phyloP scores from a whole-genome alignment of 2,888 invertebrate genomes.

The Gymnocheta viridis region DNA sequence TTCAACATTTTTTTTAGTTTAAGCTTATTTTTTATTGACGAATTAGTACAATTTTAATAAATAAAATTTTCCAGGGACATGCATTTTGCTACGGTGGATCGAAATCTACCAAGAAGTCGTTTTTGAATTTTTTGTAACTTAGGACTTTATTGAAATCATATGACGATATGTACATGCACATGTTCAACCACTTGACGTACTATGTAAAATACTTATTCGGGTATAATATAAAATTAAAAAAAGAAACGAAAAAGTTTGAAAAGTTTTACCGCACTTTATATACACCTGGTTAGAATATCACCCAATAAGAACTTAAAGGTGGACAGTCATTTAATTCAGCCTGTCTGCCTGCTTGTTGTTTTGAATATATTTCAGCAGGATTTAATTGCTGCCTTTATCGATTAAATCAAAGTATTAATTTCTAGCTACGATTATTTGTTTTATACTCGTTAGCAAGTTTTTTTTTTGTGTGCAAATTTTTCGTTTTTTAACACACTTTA shows the following conservation, averaged over 20 bases:
- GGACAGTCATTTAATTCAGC: background rate
- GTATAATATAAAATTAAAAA: background rate
- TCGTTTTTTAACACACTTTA: background rate
- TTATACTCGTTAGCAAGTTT: background rate
- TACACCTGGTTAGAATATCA: constrained; percentile 16
- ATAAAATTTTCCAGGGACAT: too few species aligned
- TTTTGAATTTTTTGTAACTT: too few species aligned
- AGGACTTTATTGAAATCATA: too few species aligned
- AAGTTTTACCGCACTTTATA: background rate
- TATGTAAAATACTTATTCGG: too few species aligned
- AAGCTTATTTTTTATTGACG: too few species aligned
- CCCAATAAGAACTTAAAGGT: background rate
- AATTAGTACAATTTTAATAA: too few species aligned
- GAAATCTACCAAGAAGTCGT: too few species aligned
- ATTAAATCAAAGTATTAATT: constrained; percentile 57
- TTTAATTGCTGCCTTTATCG: constrained; percentile 63
- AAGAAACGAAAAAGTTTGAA: background rate
- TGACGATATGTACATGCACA: too few species aligned
- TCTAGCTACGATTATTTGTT: constrained; percentile 10
- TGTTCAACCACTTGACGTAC: too few species aligned
- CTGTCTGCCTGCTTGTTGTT: background rate
- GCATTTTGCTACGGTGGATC: too few species aligned
- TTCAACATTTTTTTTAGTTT: too few species aligned
- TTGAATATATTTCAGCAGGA: constrained; percentile 12
- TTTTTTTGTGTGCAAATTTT: background rate